These are phyloP conservation scores for Lepidocolaptes lacrymiger DNA, from an alignment of 2,797 vertebrate species.

Conservation along the genomic window DNA sequence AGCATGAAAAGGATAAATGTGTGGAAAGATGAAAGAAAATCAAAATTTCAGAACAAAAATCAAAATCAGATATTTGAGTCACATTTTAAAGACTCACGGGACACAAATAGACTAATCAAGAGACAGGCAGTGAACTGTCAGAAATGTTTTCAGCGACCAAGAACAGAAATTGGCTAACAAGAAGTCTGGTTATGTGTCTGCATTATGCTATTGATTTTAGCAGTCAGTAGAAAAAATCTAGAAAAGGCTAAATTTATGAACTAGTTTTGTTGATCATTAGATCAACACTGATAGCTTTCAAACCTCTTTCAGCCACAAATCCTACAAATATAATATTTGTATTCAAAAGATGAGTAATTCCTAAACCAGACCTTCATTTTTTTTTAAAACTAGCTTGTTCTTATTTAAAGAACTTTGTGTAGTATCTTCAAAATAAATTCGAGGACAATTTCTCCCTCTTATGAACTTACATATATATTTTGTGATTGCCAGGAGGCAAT, in stretches of 20 bases:
- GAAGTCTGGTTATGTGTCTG: background rate
- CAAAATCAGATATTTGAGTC: background rate
- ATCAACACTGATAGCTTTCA: background rate
- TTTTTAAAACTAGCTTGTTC: background rate
- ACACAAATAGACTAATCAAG: background rate
- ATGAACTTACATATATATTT: background rate
- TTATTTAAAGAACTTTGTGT: background rate
- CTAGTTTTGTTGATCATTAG: background rate
- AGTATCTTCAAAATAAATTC: background rate
- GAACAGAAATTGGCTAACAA: background rate
- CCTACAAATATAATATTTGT: background rate
- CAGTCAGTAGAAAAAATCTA: background rate
- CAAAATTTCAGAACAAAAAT: background rate
- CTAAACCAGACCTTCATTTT: background rate
- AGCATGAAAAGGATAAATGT: background rate
- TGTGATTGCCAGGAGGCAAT: background rate
- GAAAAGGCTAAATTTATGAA: background rate
- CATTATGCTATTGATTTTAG: background rate
- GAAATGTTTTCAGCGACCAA: background rate
- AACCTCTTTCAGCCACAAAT: background rate
- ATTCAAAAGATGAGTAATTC: background rate
- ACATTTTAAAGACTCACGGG: background rate
- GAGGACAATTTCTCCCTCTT: background rate
- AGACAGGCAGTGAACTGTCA: background rate
- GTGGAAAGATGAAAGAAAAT: background rate